Percentiles rank a stretch among this genome's conserved stretches.
Evolutionary conservation across 2,888 invertebrate species (phyloP).

Genomic region (Melinaea menophilus): DNA sequence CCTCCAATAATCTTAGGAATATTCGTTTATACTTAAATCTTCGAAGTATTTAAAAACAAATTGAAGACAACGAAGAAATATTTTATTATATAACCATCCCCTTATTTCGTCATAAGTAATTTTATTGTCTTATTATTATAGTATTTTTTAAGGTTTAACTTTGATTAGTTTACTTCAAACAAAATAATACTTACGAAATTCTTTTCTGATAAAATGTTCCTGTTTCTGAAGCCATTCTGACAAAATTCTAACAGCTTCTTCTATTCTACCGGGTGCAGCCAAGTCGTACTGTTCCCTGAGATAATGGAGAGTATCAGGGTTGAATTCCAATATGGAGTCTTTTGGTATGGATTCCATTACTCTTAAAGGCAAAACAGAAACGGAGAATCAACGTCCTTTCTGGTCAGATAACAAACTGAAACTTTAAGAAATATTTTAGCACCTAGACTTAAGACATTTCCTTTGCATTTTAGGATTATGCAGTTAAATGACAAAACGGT

Average conservation of each 20-base stretch:
- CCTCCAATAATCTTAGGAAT: no score
- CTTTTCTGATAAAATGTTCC: conserved; percentile 43
- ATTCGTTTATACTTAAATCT: no score
- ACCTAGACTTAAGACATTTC: not conserved
- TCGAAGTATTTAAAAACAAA: no score
- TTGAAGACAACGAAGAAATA: no score
- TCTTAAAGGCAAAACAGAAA: not conserved
- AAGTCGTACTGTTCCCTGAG: conserved; percentile 39
- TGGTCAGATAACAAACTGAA: not conserved
- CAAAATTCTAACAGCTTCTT: conserved; percentile 39
- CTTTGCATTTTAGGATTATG: not conserved
- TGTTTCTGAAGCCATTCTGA: conserved; percentile 47
- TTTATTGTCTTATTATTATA: no score
- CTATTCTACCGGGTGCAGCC: conserved; percentile 38
- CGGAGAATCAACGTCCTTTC: not conserved
- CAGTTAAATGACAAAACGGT: not conserved
- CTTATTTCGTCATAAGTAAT: no score
- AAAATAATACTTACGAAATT: conserved; percentile 28
- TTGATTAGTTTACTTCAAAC: no score
- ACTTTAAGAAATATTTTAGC: not conserved
- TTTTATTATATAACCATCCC: no score
- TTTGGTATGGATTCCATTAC: conserved; percentile 39
- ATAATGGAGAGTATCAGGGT: conserved; percentile 33
- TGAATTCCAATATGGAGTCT: conserved; percentile 31
- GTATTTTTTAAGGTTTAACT: no score